These are phyloP conservation scores for Ptychodera flava DNA, from an alignment of 35 echinoderm and acorn worm genomes.

Conservation along the genomic window DNA sequence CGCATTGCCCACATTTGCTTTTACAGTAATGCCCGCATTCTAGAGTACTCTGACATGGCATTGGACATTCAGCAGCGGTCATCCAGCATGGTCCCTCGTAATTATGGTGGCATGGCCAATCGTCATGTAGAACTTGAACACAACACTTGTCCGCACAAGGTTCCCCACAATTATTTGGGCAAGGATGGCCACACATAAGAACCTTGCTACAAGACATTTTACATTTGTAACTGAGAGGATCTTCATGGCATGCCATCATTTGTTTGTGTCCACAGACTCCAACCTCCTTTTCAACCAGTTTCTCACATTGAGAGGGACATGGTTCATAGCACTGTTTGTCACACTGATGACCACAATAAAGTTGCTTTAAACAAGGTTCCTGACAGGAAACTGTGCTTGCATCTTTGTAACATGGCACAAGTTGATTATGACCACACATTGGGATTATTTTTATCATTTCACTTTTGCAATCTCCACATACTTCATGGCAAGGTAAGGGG, in stretches of 20 bases:
- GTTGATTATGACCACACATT: constrained; percentile 25
- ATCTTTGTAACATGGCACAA: constrained; percentile 16
- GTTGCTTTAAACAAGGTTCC: not conserved
- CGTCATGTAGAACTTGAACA: not conserved
- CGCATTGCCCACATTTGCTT: not conserved
- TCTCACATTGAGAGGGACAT: constrained; percentile 15
- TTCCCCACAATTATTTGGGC: constrained; percentile 18
- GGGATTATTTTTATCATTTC: not conserved
- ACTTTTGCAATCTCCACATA: constrained; percentile 1
- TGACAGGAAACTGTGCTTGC: not conserved
- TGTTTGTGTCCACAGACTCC: constrained; percentile 5
- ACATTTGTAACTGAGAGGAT: constrained; percentile 11
- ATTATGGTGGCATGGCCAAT: constrained; percentile 33
- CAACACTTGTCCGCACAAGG: constrained; percentile 13
- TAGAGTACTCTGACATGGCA: not conserved
- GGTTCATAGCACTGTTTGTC: constrained; percentile 14
- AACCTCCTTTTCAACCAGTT: not conserved
- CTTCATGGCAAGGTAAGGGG: constrained; percentile 19
- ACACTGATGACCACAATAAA: constrained; percentile 31
- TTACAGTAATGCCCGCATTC: constrained; percentile 11
- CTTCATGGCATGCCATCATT: not conserved
- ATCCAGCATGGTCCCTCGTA: not conserved
- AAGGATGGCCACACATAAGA: constrained; percentile 40
- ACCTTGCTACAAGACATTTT: not conserved
- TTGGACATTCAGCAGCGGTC: not conserved